These are phyloP conservation scores for Propithecus deckenii DNA, from an alignment of 2,797 vertebrate species.

Conservation along the genomic window DNA sequence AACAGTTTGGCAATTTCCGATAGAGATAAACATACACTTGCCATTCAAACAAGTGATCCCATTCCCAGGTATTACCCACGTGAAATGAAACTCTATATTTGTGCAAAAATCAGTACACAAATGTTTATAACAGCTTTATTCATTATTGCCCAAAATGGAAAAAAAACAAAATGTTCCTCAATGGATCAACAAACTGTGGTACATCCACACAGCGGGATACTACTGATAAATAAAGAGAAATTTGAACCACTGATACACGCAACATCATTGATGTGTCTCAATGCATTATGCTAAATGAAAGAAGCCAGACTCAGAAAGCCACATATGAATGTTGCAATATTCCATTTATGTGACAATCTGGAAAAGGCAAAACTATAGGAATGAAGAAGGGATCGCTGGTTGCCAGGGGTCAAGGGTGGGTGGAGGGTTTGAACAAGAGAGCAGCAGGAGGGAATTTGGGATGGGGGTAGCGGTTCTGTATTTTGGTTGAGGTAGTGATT, in stretches of 20 bases:
- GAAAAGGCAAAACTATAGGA: neutral
- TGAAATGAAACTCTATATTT: neutral
- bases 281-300: neutral
- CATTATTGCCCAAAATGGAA: neutral
- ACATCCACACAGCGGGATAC: neutral
- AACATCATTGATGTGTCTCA: neutral
- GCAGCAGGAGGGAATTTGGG: neutral
- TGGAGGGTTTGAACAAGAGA: neutral
- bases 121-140: neutral
- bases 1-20: neutral
- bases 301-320: neutral
- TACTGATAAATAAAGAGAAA: neutral
- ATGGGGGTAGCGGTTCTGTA: neutral
- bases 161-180: neutral
- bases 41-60: neutral
- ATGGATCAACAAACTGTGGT: neutral
- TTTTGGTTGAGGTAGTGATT: neutral
- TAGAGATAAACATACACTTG: neutral
- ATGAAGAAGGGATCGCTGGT: neutral
- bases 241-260: accelerated
- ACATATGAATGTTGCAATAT: no score
- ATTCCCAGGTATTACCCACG: neutral
- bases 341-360: neutral
- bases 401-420: no score
- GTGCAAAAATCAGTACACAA: neutral